Conservation (phyloP, 1,140 invertebrate genomes). For the Lethrus apterus region DNA sequence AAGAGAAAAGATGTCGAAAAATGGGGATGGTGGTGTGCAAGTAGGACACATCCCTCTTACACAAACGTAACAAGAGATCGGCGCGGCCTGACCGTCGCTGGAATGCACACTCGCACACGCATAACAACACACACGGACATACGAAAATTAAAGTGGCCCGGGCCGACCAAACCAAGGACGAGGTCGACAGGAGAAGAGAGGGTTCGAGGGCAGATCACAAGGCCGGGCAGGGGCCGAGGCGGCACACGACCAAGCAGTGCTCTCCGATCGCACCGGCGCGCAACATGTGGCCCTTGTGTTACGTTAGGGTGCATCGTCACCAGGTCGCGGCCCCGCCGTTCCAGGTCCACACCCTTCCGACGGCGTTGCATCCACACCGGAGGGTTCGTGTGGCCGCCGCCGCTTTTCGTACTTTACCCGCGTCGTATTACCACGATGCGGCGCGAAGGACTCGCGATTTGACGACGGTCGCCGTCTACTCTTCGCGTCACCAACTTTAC, state of each 20-base stretch:
- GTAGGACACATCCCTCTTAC: too few relatives aligned
- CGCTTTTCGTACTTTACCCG: conserved; percentile 40
- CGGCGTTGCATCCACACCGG: conserved; percentile 36
- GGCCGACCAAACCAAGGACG: conserved; percentile 11
- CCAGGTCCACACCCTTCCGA: conserved; percentile 47
- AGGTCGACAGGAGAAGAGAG: conserved; percentile 20
- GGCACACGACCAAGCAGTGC: conserved; percentile 37
- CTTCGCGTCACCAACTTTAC: conserved; percentile 12
- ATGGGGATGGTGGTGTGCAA: too few relatives aligned
- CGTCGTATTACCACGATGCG: conserved; percentile 33
- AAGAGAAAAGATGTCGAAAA: too few relatives aligned
- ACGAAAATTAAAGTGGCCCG: conserved; percentile 44
- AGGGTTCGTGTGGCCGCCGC: conserved; percentile 40
- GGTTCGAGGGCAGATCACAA: conserved; percentile 43
- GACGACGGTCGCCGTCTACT: neutral
- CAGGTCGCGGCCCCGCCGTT: conserved; percentile 45
- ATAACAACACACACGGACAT: conserved; percentile 46
- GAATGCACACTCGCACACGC: conserved; percentile 30
- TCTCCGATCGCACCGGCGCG: conserved; percentile 37
- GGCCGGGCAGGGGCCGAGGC: conserved; percentile 37
- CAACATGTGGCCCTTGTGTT: conserved; percentile 39
- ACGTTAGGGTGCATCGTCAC: conserved; percentile 28
- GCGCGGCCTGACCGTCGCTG: too few relatives aligned
- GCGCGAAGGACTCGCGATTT: conserved; percentile 3
- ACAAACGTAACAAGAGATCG: too few relatives aligned